phyloP scores from a whole-genome alignment of 1,140 invertebrate genomes.

The Diachasma alloeum region DNA sequence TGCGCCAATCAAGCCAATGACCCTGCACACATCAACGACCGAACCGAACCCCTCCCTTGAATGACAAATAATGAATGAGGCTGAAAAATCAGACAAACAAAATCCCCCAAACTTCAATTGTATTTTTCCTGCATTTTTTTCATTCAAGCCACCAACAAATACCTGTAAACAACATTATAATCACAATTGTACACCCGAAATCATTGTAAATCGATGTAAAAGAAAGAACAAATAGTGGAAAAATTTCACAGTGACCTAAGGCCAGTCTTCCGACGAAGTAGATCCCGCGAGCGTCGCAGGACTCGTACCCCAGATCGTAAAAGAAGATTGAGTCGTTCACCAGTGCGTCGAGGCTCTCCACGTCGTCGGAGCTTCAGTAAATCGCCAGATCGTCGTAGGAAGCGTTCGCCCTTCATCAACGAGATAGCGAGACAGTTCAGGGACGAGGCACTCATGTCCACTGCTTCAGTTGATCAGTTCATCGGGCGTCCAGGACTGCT shows the following conservation, averaged over 20 bases:
- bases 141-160: too few relatives aligned
- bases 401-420: conserved; percentile 60
- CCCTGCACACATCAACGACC: too few relatives aligned
- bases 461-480: conserved; percentile 27
- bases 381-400: conserved; percentile 52
- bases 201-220: background rate
- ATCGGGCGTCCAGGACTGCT: conserved; percentile 1
- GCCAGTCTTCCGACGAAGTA: conserved; percentile 51
- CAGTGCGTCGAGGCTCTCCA: conserved; percentile 26
- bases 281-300: conserved; percentile 52
- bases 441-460: conserved; percentile 38
- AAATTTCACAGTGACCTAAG: conserved; percentile 49
- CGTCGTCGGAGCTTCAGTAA: conserved; percentile 48
- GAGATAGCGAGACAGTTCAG: conserved; percentile 55
- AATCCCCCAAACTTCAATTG: too few relatives aligned
- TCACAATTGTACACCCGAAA: background rate
- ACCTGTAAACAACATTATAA: too few relatives aligned
- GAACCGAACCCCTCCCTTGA: too few relatives aligned
- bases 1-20: too few relatives aligned
- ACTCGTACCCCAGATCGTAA: conserved; percentile 55
- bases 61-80: too few relatives aligned
- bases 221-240: conserved; percentile 33
- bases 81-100: too few relatives aligned
- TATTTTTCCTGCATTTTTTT: too few relatives aligned
- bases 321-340: conserved; percentile 45